Conservation (phyloP, 2,113 vertebrate genomes). For the Scopus umbretta region DNA sequence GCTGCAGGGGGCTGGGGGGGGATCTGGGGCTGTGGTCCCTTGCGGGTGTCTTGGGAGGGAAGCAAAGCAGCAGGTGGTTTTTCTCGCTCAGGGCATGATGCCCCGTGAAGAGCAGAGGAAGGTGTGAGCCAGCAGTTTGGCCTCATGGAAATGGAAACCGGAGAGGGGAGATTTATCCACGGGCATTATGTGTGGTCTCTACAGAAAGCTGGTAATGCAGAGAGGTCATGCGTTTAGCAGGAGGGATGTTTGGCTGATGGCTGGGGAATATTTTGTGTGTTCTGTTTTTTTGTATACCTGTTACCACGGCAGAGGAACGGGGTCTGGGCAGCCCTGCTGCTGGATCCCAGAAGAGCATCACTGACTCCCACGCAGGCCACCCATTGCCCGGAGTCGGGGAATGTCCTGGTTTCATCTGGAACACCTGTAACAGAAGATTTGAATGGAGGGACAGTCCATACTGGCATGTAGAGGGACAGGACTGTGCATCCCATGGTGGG, state of each 20-base stretch:
- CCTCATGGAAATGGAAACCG: constrained; percentile 28
- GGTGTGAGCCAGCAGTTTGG: constrained; percentile 46
- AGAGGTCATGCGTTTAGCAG: not conserved
- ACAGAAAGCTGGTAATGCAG: constrained; percentile 17
- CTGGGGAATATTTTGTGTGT: not conserved
- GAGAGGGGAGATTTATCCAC: constrained; percentile 41
- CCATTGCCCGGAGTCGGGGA: not conserved
- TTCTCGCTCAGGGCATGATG: not conserved
- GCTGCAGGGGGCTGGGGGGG: not conserved
- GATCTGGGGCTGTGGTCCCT: not conserved
- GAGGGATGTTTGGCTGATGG: not conserved
- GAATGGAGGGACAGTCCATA: not conserved
- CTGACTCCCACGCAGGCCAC: not conserved
- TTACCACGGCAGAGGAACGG: not conserved
- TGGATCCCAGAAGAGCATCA: not conserved
- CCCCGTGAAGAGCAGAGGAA: constrained; percentile 1
- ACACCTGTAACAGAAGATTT: not conserved
- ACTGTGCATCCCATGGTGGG: not conserved
- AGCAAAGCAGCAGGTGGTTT: not conserved
- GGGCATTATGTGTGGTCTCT: constrained; percentile 52
- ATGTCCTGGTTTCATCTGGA: not conserved
- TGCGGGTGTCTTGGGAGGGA: not conserved
- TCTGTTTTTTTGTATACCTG: not conserved
- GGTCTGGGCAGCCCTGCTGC: not conserved
- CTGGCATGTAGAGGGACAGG: not conserved